Conservation (phyloP, 1,140 invertebrate genomes). For the Nephotettix cincticeps region DNA sequence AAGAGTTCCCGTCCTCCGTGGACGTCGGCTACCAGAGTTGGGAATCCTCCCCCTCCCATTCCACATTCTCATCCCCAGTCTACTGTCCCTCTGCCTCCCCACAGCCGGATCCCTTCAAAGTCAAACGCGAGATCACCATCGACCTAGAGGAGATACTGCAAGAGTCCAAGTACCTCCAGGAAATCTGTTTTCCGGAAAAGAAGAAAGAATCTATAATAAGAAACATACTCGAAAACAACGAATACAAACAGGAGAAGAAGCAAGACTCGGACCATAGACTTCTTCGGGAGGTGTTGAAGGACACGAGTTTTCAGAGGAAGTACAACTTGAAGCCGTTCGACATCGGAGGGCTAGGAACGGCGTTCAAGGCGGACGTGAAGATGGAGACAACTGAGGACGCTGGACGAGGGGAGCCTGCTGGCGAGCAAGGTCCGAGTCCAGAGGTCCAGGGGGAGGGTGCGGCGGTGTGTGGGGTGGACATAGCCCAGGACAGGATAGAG, state of each 20-base stretch:
- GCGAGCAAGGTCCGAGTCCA: background rate
- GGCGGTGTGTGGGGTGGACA: conserved; percentile 39
- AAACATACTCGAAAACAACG: conserved; percentile 22
- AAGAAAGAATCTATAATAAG: conserved; percentile 27
- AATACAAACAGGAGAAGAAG: conserved; percentile 12
- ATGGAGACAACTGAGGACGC: conserved; percentile 52
- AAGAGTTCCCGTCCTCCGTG: conserved; percentile 24
- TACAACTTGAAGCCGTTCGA: conserved; percentile 76
- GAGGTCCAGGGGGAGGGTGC: background rate
- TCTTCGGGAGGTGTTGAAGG: conserved; percentile 74
- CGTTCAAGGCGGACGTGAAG: conserved; percentile 55
- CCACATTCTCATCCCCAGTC: conserved; percentile 1
- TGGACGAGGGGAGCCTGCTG: background rate
- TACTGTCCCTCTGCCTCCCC: conserved; percentile 18
- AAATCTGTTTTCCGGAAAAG: conserved; percentile 14
- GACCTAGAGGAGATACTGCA: conserved; percentile 50
- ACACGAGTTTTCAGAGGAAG: conserved; percentile 79
- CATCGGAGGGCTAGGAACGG: conserved; percentile 53
- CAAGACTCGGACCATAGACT: conserved; percentile 63
- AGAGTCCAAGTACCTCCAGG: conserved; percentile 48
- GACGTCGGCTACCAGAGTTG: background rate
- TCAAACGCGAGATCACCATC: conserved; percentile 53
- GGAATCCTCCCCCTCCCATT: conserved; percentile 20
- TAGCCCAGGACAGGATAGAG: conserved; percentile 50
- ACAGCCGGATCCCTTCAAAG: conserved; percentile 43